Evolutionary conservation across 2,888 invertebrate genomes (phyloP), one percentile per base, ranked within the genome.

Genomic region (Drosophila borborema): DNA sequence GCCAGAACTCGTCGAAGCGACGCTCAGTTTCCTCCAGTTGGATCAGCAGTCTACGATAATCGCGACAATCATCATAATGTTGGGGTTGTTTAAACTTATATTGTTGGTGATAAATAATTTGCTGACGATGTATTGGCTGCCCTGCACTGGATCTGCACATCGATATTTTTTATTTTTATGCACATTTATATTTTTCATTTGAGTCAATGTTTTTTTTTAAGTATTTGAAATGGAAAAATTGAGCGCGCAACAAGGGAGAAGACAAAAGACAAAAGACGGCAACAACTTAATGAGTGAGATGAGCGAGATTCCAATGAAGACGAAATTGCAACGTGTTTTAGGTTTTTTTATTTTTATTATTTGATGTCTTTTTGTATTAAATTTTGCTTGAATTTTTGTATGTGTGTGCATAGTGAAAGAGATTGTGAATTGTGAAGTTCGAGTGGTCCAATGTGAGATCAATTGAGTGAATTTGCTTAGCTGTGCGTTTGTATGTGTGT

Each of bases 1-100:
- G 95, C 99, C 99, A 99, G 94, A 98, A 99, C 86, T 96, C 96
- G 93, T 98, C 98, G 93, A 99, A 99, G 78, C 97, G 97, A 88
- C 96, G 95, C 93, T 98, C 97, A 81, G 98, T 99, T 94, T 98
- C 98, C 93, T 98, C 98, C 91, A 98, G 94, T 94, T 98, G 98
- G 68, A 98, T 96, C 83, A 99, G 94, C 91, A 98, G 95, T 93
- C 98, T 97, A 94, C 84, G 94, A 92, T 92, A 92, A 91, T 92
- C 92, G 91, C 93, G 93, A 92, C 92, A 92, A 86, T 93, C 92
- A 90, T 93, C 93, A 92, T 92, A 91, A 90, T 91, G 91, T 91
- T 91, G 90, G 18, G 91, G 90, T 91, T 91, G 88, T 85, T 91
- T 91, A 80, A 91, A 90, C 82, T 90, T 91, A 84, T 91, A 90